Evolutionary conservation across 2,888 invertebrate genomes (phyloP), one percentile per base, ranked within the genome.

Genomic region (Drosophila subsilvestris): DNA sequence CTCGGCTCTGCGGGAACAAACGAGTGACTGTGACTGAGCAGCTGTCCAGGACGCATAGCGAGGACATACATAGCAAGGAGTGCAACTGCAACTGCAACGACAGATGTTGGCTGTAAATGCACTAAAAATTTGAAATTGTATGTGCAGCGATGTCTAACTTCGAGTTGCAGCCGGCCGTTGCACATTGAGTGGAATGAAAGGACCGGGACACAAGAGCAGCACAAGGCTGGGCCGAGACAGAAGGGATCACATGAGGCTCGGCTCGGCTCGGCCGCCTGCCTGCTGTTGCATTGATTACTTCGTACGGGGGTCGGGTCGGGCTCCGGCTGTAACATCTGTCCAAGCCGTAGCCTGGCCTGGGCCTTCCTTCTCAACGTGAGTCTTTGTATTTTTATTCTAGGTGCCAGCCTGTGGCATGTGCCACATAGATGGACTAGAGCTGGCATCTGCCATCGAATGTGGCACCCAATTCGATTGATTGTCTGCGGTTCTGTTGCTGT

Each of bases 271-370:
- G 37, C 27, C 54, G 37, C 27, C 54, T 60, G 74, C 73, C 73
- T 73, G 73, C 73, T 73, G 73, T 67, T 73, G 74, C 67, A 67
- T 74, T 74, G 73, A 73, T 73, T 66, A 48, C 32, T 18, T 20
- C 45, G 27, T n/a, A 29, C n/a, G n/a, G n/a, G n/a, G n/a, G n/a
- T 22, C 22, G 29, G 18, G 18, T 44, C 14, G 37, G n/a, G 37
- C 29, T n/a, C 29, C 55, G 55, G 56, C 50, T 53, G 60, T 32
- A 53, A 63, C 70, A 71, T 72, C 73, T 71, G 70, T 55, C 20
- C 14, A 18, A 43, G n/a, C 56, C 55, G 20, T 42, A 12, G 67
- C 45, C 43, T 47, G 25, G 27, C 25, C 18, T 47, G 43, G 25
- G 27, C 25, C 18, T 47, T 48, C 20, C 29, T 14, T 49, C 25